Percentiles rank a stretch among this genome's conserved stretches.
phyloP scores from a whole-genome alignment of 2,113 vertebrate genomes.

The Catharus fuscescens region DNA sequence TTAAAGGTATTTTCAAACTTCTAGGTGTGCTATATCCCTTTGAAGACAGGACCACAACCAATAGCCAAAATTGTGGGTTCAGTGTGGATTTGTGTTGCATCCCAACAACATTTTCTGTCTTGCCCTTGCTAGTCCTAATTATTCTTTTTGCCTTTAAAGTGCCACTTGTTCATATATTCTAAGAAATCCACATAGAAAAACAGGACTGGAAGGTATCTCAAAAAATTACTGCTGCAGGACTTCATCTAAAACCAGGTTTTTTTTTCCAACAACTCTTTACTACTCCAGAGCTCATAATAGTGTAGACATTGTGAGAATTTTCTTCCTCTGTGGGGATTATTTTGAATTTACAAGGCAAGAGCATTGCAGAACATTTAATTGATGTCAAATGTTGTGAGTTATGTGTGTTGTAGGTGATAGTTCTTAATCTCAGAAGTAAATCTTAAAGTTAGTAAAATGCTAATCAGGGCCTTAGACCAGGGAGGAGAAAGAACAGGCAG shows the following conservation, averaged over 20 bases:
- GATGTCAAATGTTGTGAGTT: neutral
- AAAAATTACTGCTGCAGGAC: neutral
- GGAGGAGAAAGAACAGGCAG: neutral
- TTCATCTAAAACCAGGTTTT: neutral
- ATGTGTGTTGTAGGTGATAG: rapidly evolving
- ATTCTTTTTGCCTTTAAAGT: neutral
- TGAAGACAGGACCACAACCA: neutral
- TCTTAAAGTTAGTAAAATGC: neutral
- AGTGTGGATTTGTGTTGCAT: neutral
- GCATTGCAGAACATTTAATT: neutral
- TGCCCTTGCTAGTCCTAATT: neutral
- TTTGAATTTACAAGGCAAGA: neutral
- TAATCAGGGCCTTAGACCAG: neutral
- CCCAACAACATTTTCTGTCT: neutral
- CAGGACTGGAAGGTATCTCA: neutral
- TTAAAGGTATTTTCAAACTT: neutral
- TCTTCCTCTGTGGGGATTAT: neutral
- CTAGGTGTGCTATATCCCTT: neutral
- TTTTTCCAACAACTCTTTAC: neutral
- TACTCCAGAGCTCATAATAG: neutral
- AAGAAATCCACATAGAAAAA: neutral
- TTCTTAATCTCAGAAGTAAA: neutral
- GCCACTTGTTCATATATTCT: neutral
- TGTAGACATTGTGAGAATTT: neutral
- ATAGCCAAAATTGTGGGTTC: neutral